These are phyloP conservation scores for Platerodrilus igneus DNA, from an alignment of 2,888 invertebrate species.

Conservation along the genomic window DNA sequence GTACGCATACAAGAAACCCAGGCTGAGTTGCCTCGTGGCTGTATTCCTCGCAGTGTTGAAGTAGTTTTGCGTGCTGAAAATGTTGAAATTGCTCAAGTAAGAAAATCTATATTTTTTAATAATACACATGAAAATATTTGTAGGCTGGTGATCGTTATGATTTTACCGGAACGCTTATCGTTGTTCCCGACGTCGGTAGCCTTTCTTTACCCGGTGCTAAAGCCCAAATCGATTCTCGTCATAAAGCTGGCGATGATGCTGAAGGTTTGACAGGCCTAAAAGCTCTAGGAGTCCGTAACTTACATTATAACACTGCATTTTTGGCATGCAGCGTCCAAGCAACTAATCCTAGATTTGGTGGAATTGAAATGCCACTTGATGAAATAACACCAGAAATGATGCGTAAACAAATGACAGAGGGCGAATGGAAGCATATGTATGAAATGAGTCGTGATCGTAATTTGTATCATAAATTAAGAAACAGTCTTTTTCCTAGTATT, in stretches of 20 bases:
- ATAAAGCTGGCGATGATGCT: conserved; percentile 66
- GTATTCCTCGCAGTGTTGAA: conserved; percentile 94
- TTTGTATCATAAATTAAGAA: conserved; percentile 84
- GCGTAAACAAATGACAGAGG: conserved; percentile 89
- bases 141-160: conserved; percentile 77
- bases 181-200: conserved; percentile 92
- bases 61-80: conserved; percentile 91
- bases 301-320: conserved; percentile 87
- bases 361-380: conserved; percentile 76
- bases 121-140: conserved; percentile 21
- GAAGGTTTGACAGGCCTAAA: conserved; percentile 57
- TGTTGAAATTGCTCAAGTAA: conserved; percentile 84
- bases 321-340: conserved; percentile 88
- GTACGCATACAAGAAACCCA: conserved; percentile 95
- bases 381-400: conserved; percentile 89
- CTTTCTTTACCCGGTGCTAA: conserved; percentile 81
- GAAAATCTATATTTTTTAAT: neutral
- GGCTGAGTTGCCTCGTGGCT: conserved; percentile 91
- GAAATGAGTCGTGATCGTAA: conserved; percentile 94
- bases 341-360: conserved; percentile 83
- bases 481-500: conserved; percentile 90
- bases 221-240: conserved; percentile 73
- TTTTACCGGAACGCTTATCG: conserved; percentile 93
- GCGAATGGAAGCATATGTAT: conserved; percentile 92
- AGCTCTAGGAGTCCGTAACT: conserved; percentile 78